Evolutionary conservation across 2,797 vertebrate species (phyloP).

Genomic region (Anolis apletophallus): DNA sequence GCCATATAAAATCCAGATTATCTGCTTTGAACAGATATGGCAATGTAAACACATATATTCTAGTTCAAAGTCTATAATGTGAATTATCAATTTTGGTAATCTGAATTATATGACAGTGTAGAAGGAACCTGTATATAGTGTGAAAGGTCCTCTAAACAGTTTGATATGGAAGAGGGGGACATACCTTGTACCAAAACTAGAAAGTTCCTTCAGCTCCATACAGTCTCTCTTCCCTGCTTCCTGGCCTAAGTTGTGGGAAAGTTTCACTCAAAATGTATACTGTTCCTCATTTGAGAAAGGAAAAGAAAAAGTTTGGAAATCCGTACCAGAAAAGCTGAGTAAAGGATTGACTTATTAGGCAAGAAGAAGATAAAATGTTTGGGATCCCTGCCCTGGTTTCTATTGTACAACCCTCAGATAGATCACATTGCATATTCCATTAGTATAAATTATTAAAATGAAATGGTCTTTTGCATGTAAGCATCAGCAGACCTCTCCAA

Average conservation of each 20-base stretch:
- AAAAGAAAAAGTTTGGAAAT: neutral
- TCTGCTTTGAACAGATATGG: too few species aligned
- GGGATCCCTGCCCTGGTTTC: slow-evolving; percentile 43
- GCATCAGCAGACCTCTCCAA: slow-evolving; percentile 60
- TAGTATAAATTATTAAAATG: slow-evolving; percentile 76
- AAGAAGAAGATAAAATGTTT: neutral
- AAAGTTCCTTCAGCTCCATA: neutral
- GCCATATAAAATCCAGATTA: too few species aligned
- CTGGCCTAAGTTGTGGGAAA: neutral
- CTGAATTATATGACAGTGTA: too few species aligned
- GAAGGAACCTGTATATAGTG: too few species aligned
- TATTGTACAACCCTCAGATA: slow-evolving; percentile 18
- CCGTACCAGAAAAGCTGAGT: too few species aligned
- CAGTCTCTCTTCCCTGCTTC: neutral
- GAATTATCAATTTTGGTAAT: too few species aligned
- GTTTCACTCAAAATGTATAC: neutral
- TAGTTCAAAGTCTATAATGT: too few species aligned
- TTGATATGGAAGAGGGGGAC: too few species aligned
- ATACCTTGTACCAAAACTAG: neutral
- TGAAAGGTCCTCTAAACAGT: too few species aligned
- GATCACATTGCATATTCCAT: slow-evolving; percentile 65
- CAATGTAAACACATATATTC: too few species aligned
- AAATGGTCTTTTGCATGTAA: slow-evolving; percentile 65
- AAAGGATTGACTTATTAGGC: too few species aligned
- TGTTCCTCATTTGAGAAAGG: neutral